These are phyloP conservation scores for Diaprepes abbreviatus DNA, from an alignment of 2,888 invertebrate genomes.

Conservation along the genomic window DNA sequence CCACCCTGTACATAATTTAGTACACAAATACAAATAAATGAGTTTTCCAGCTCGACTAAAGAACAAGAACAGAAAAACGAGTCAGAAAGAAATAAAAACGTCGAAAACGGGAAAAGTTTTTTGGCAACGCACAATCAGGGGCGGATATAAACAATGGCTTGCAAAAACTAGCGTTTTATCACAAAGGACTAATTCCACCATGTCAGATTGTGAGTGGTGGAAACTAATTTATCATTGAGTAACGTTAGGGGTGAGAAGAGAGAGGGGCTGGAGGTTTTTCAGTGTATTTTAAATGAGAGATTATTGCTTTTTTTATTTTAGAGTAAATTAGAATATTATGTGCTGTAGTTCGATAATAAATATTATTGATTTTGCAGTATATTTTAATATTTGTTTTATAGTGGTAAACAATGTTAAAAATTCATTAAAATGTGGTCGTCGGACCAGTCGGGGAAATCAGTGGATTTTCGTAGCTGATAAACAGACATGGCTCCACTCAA, in stretches of 20 bases:
- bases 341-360: no score
- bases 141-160: slow-evolving; percentile 36
- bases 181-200: slow-evolving; percentile 45
- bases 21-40: no score
- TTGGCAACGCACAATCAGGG: slow-evolving; percentile 33
- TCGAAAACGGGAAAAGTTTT: slow-evolving; percentile 29
- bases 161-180: slow-evolving; percentile 42
- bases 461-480: no score
- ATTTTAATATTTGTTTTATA: no score
- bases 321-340: no score
- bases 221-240: slow-evolving; percentile 42
- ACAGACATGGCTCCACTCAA: no score
- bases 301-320: background rate
- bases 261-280: background rate
- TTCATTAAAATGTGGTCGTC: no score
- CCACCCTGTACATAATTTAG: no score
- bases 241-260: slow-evolving; percentile 7
- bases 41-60: slow-evolving; percentile 4
- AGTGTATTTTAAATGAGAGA: background rate
- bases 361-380: no score
- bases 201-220: slow-evolving; percentile 42
- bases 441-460: no score
- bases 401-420: no score
- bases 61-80: slow-evolving; percentile 8
- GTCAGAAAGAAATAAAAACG: slow-evolving; percentile 12